Conservation (phyloP, 2,888 invertebrate genomes). For the Cheilosia soror region DNA sequence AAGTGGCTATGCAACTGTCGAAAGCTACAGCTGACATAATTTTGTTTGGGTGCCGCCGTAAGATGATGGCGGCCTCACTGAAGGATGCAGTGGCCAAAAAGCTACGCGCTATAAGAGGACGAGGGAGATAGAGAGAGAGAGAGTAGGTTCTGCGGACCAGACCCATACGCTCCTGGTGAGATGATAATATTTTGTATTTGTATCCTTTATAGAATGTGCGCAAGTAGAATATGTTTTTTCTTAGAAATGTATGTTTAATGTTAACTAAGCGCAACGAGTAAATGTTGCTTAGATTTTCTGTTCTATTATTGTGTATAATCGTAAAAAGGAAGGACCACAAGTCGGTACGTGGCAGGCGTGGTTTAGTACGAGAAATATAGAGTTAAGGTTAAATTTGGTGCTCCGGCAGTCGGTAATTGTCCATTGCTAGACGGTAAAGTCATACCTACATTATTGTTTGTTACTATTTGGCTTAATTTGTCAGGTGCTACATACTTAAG, state of each 20-base stretch:
- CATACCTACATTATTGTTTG: not conserved
- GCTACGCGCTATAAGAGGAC: too few relatives aligned
- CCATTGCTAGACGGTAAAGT: not conserved
- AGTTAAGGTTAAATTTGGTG: constrained; percentile 26
- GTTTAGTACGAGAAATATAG: constrained; percentile 32
- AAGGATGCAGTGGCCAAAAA: constrained; percentile 1
- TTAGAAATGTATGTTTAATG: constrained; percentile 25
- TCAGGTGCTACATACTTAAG: too few relatives aligned
- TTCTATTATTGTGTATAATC: constrained; percentile 26
- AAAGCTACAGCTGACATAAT: constrained; percentile 88
- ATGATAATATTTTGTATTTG: constrained; percentile 72
- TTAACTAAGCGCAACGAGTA: constrained; percentile 34
- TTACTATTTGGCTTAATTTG: too few relatives aligned
- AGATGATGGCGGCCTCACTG: constrained; percentile 70
- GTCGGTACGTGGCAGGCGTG: not conserved
- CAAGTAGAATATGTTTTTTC: constrained; percentile 22
- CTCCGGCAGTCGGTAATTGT: constrained; percentile 52
- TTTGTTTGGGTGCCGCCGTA: constrained; percentile 74
- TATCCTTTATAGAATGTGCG: constrained; percentile 41
- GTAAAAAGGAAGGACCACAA: constrained; percentile 44
- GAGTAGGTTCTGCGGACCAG: constrained; percentile 44
- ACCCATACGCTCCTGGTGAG: constrained; percentile 48
- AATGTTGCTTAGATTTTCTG: constrained; percentile 29
- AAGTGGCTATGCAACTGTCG: constrained; percentile 98
- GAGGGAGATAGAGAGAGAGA: constrained; percentile 12